Conservation (phyloP, 2,888 invertebrate species). For the Brachyptera risi region DNA sequence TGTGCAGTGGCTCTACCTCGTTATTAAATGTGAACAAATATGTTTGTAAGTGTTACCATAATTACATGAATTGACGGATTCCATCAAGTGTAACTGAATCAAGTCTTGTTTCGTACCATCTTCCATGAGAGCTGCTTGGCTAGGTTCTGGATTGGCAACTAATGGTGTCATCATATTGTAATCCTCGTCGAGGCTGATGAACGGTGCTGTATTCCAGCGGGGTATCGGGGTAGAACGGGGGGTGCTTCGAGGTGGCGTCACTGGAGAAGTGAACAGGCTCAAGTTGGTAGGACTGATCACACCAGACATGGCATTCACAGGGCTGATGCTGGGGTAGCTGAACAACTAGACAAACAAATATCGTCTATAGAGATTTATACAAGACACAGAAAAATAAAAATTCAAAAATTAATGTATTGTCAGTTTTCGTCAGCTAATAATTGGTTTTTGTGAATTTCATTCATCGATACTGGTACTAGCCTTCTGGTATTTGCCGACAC, state of each 20-base stretch:
- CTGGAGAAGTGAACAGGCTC: conserved; percentile 72
- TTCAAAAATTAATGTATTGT: neutral
- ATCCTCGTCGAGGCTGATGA: conserved; percentile 88
- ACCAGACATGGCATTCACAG: conserved; percentile 69
- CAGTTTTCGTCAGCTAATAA: no score
- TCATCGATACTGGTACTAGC: no score
- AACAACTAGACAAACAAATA: conserved; percentile 65
- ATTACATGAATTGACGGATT: neutral
- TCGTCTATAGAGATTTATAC: neutral
- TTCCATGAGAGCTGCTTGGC: conserved; percentile 72
- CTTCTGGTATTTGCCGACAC: no score
- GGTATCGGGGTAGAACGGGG: conserved; percentile 54
- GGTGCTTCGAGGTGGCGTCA: conserved; percentile 66
- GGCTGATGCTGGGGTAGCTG: conserved; percentile 83
- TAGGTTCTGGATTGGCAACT: conserved; percentile 58
- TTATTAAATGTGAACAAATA: no score
- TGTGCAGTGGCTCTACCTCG: no score
- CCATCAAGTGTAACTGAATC: neutral
- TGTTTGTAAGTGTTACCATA: no score
- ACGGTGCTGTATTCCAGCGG: conserved; percentile 82
- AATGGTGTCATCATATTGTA: conserved; percentile 87
- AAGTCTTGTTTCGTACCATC: conserved; percentile 56
- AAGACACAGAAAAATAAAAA: neutral
- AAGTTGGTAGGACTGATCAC: conserved; percentile 86
- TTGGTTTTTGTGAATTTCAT: no score